Percentiles rank a stretch among this genome's conserved stretches.
These are phyloP conservation scores for Cheiracanthium punctorium DNA, from an alignment of 2,888 invertebrate genomes.

Conservation along the genomic window DNA sequence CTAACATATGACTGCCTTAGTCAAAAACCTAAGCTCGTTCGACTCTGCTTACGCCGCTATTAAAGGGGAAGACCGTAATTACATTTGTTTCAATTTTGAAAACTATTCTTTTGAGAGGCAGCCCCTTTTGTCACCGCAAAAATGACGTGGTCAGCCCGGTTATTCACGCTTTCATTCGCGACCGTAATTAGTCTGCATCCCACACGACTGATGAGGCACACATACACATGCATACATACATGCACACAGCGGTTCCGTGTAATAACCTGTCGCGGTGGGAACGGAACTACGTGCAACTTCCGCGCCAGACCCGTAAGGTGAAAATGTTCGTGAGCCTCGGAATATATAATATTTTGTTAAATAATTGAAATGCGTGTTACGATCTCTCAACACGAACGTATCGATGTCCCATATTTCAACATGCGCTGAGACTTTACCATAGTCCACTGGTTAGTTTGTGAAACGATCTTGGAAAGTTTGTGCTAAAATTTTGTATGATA, in stretches of 20 bases:
- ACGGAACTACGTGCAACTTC: background rate
- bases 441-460: no score
- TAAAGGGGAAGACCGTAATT: no score
- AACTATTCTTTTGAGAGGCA: no score
- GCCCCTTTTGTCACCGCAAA: no score
- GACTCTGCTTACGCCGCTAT: no score
- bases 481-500: no score
- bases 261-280: background rate
- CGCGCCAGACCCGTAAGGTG: background rate
- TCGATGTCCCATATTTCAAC: background rate
- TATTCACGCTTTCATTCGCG: background rate
- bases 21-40: no score
- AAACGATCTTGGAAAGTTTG: no score
- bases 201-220: background rate
- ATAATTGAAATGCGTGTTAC: background rate
- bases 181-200: background rate
- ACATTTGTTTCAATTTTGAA: no score
- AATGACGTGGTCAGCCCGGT: background rate
- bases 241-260: background rate
- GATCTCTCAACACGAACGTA: background rate
- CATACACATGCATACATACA: no score
- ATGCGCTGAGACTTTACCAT: no score
- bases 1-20: no score
- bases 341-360: background rate
- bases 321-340: constrained; percentile 9